These are phyloP conservation scores for Coenobita brevimanus DNA, from an alignment of 1,140 invertebrate genomes.

Conservation along the genomic window DNA sequence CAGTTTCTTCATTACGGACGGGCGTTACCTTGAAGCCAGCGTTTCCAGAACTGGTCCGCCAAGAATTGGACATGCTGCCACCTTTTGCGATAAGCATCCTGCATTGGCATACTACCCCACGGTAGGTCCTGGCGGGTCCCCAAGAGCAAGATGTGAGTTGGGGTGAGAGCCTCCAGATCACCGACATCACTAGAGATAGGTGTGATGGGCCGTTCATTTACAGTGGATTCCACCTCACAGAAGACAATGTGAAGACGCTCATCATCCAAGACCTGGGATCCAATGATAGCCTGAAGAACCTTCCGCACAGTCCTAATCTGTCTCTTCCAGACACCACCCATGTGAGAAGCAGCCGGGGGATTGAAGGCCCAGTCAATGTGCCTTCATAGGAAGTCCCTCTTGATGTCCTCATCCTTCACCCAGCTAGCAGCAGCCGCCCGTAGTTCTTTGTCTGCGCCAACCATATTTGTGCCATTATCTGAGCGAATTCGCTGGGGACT, in stretches of 20 bases:
- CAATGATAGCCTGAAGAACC: not conserved
- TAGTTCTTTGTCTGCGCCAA: not conserved
- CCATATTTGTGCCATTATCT: not conserved
- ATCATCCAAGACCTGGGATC: not conserved
- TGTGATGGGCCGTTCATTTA: slow-evolving; percentile 5
- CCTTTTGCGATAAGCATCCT: not conserved
- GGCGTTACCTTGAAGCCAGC: not conserved
- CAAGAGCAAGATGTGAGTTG: not conserved
- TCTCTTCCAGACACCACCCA: too few species aligned
- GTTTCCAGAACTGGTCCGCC: not conserved
- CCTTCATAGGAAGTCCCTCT: not conserved
- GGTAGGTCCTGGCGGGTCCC: not conserved
- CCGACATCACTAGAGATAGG: not conserved
- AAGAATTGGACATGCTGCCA: too few species aligned
- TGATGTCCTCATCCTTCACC: not conserved
- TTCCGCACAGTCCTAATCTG: not conserved
- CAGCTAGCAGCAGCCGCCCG: not conserved
- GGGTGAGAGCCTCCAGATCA: slow-evolving; percentile 3
- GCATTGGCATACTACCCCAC: not conserved
- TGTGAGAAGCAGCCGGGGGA: too few species aligned
- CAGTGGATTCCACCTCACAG: not conserved
- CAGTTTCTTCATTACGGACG: too few species aligned
- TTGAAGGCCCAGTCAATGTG: slow-evolving; percentile 1
- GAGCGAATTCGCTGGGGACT: not conserved
- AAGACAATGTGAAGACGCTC: too few species aligned